Percentiles rank a stretch among this genome's conserved stretches.
These are phyloP conservation scores for Herpetotheres cachinnans DNA, from an alignment of 2,113 vertebrate genomes.

Conservation along the genomic window DNA sequence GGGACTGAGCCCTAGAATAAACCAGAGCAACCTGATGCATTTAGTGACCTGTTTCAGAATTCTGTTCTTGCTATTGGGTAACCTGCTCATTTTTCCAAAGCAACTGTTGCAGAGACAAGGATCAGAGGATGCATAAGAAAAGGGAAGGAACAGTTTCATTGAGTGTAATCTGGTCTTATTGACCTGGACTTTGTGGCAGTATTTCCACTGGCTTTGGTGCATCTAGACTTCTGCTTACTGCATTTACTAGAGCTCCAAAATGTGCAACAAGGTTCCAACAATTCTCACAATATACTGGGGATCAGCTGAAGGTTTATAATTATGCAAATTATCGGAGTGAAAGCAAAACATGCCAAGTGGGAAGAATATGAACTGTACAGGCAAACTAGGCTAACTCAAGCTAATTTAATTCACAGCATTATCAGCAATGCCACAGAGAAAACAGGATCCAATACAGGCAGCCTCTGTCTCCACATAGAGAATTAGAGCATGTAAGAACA, in stretches of 20 bases:
- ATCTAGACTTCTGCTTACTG: neutral
- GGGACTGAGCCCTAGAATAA: accelerated
- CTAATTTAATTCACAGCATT: neutral
- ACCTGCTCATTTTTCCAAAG: neutral
- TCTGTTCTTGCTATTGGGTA: neutral
- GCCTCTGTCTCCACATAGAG: neutral
- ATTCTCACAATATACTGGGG: neutral
- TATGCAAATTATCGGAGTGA: neutral
- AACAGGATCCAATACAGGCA: neutral
- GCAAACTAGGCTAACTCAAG: neutral
- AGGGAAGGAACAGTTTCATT: neutral
- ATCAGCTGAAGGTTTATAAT: neutral
- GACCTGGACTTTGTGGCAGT: neutral
- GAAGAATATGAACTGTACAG: neutral
- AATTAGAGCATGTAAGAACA: neutral
- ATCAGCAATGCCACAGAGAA: neutral
- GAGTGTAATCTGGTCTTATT: neutral
- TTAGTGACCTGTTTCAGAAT: neutral
- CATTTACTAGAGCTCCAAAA: neutral
- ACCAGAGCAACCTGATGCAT: neutral
- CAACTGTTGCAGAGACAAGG: neutral
- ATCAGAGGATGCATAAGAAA: neutral
- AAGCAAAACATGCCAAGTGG: neutral
- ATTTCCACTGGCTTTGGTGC: neutral
- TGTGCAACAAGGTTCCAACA: neutral